Base-by-base conservation (phyloP, 1,140 invertebrate genomes). In the Neodiprion fabricii region DNA sequence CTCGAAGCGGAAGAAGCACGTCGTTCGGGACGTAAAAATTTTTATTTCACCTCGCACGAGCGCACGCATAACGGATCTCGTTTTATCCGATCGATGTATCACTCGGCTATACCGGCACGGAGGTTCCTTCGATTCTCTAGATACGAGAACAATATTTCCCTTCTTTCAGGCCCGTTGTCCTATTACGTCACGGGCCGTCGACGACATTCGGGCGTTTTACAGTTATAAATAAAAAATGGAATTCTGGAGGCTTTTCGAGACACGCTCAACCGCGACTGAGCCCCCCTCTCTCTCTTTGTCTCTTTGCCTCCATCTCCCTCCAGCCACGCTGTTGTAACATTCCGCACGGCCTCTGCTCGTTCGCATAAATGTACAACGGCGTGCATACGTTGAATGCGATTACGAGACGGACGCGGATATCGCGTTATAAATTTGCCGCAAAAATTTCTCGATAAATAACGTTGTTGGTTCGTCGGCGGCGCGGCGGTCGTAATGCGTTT, bases 271-370 rank as follows among this genome's bases (percentile, higher is more conserved):
- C 53, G 53, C 53, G 28, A 40, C 28, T 40, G 28, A 40, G 28
- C 28, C 28, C 49, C 65, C 48, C 67, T 72, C n/a, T 72, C 23
- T 70, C 48, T 65, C n/a, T 28, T 14, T 48, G 17, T 66, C 23
- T 49, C 70, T 17, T 50, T 75, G 9, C 47, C 48, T 40, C 67
- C 12, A 53, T 71, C 61, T 47, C 68, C 28, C 28, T 67, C 67
- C 69, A 71, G 17, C 53, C n/a, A 5, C 53, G 53, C 11, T 1
- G 74, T 66, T 70, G 70, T 50, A 71, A 75, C 74, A 75, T 14
- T 69, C 50, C 68, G 68, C 48, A 70, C 67, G 66, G 53, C 71
- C 70, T 74, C 72, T 68, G 72, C 70, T 74, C 65, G 28, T 61
- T 61, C n/a, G 5, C n/a, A 61, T 61, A 17, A 61, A 61, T 61